A percentile compares a stretch with the other conserved stretches of the same genome.
phyloP scores from a whole-genome alignment of 1,140 invertebrate genomes.

The Charaxes varanes region DNA sequence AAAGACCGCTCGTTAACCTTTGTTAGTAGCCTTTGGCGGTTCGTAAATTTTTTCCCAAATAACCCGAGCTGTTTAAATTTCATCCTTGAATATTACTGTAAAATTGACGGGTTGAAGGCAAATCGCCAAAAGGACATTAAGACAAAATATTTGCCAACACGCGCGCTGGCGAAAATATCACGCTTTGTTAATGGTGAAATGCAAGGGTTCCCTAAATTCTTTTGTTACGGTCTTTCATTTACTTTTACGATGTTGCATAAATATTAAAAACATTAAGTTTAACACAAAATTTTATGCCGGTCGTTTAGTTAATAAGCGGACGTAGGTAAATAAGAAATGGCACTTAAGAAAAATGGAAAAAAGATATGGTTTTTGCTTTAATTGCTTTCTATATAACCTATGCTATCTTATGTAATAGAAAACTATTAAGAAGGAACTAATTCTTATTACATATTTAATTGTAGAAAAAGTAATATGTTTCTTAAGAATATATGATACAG shows the following conservation, averaged over 20 bases:
- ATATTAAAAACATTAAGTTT: constrained; percentile 24
- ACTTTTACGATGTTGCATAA: constrained; percentile 40
- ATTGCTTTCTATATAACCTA: no score
- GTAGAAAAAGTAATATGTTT: neutral
- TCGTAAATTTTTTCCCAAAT: constrained; percentile 45
- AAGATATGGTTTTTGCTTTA: no score
- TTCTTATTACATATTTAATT: no score
- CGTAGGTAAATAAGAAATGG: neutral
- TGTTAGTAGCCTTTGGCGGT: constrained; percentile 56
- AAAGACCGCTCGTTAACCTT: constrained; percentile 47
- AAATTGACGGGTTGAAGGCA: constrained; percentile 48
- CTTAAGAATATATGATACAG: constrained; percentile 1
- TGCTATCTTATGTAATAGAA: no score
- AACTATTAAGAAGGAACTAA: no score
- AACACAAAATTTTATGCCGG: constrained; percentile 4
- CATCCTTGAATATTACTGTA: constrained; percentile 30
- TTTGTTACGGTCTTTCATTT: constrained; percentile 44
- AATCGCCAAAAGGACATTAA: constrained; percentile 43
- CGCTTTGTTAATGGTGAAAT: constrained; percentile 49
- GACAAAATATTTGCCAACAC: constrained; percentile 48
- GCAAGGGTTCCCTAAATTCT: constrained; percentile 44
- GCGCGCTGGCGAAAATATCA: constrained; percentile 23
- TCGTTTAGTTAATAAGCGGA: constrained; percentile 1
- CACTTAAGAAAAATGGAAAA: neutral
- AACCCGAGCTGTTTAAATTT: constrained; percentile 17